A percentile compares a stretch with the other conserved stretches of the same genome.
These are phyloP conservation scores for Potorous gilbertii DNA, from an alignment of 2,797 vertebrate genomes.

Conservation along the genomic window DNA sequence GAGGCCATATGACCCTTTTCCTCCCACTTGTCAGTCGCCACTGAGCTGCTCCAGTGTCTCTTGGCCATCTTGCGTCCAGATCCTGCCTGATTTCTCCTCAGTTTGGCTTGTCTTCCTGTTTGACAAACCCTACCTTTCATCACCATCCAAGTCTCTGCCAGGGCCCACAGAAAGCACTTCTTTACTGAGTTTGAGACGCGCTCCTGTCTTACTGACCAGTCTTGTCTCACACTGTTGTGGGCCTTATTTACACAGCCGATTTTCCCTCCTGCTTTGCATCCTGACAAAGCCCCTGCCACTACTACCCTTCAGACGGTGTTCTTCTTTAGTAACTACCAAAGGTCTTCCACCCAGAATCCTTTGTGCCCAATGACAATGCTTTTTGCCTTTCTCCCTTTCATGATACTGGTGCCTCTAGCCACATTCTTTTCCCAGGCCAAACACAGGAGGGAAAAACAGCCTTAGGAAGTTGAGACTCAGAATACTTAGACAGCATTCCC, in stretches of 20 bases:
- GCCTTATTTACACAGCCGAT: neutral
- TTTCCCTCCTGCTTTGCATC: neutral
- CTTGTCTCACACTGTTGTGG: neutral
- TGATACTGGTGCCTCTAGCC: neutral
- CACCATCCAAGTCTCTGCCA: neutral
- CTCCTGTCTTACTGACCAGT: neutral
- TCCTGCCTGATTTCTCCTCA: neutral
- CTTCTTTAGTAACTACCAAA: neutral
- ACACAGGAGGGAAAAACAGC: slow-evolving; percentile 8
- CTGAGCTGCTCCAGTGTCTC: neutral
- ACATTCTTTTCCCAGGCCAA: neutral
- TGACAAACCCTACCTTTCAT: neutral
- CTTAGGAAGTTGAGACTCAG: slow-evolving; percentile 48
- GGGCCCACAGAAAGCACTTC: neutral
- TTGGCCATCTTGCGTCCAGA: neutral
- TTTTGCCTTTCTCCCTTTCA: neutral
- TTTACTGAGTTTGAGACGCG: neutral
- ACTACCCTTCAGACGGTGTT: neutral
- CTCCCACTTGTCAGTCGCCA: neutral
- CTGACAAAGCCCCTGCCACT: neutral
- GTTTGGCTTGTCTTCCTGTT: neutral
- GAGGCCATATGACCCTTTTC: neutral
- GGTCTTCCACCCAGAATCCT: neutral
- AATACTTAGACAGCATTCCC: neutral
- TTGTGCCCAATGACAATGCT: neutral